Conservation (phyloP, 2,797 vertebrate species). For the Parauchenoglanis ngamensis region DNA sequence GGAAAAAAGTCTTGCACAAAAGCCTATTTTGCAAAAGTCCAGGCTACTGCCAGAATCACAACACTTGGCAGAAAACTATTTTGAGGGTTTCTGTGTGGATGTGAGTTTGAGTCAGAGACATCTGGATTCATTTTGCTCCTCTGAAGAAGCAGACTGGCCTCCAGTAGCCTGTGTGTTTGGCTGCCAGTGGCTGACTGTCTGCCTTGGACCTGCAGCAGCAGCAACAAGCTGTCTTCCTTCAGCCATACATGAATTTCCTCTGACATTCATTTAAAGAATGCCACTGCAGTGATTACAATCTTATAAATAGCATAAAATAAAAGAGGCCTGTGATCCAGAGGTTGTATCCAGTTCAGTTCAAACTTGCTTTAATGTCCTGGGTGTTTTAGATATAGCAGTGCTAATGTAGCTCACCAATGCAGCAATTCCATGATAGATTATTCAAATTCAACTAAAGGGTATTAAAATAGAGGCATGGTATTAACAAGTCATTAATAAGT, state of each 20-base stretch:
- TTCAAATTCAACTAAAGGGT: background rate
- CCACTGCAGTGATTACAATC: conserved; percentile 1
- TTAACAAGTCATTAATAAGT: background rate
- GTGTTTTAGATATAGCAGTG: background rate
- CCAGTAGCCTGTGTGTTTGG: conserved; percentile 71
- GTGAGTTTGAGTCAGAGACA: conserved; percentile 67
- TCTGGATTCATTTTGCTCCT: conserved; percentile 72
- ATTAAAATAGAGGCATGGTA: background rate
- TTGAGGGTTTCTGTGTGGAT: conserved; percentile 54
- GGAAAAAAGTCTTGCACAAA: conserved; percentile 44
- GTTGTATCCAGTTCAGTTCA: background rate
- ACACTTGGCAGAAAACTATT: conserved; percentile 52
- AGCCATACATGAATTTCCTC: background rate
- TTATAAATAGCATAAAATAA: background rate
- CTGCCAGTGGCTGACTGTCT: conserved; percentile 50
- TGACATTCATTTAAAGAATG: background rate
- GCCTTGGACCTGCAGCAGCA: conserved; percentile 28
- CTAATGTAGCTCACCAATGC: background rate
- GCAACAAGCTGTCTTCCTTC: background rate
- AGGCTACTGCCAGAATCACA: conserved; percentile 48
- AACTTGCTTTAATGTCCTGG: background rate
- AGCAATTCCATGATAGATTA: background rate
- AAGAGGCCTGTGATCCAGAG: background rate
- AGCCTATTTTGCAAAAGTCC: conserved; percentile 59
- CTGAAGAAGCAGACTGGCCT: conserved; percentile 55